Evolutionary conservation across 2,797 vertebrate genomes (phyloP).

Genomic region (Carapus acus): DNA sequence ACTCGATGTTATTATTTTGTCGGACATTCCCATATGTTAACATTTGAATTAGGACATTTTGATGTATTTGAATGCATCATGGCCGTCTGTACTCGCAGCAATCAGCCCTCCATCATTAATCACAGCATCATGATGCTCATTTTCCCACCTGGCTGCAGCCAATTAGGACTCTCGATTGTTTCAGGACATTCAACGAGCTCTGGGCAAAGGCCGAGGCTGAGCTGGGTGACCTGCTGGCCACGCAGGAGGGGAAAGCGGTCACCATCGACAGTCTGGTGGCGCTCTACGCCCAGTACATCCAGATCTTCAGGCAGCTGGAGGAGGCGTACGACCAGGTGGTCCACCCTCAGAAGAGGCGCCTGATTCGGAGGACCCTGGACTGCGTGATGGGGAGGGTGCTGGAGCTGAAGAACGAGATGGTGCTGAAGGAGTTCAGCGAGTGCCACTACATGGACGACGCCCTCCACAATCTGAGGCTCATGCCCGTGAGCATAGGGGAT

Average conservation of each 20-base stretch:
- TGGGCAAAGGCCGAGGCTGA: constrained; percentile 73
- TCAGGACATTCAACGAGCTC: constrained; percentile 73
- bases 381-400: constrained; percentile 77
- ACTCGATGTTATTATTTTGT: no score
- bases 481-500: constrained; percentile 78
- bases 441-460: constrained; percentile 80
- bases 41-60: no score
- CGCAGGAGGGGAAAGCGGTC: constrained; percentile 68
- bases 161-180: constrained; percentile 6
- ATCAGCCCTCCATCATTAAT: no score
- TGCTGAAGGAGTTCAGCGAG: constrained; percentile 78
- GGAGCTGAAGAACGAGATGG: constrained; percentile 84
- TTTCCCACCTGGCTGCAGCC: neutral
- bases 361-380: constrained; percentile 72
- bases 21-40: no score
- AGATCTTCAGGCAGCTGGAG: constrained; percentile 75
- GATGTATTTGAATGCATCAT: neutral
- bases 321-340: constrained; percentile 73
- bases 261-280: constrained; percentile 72
- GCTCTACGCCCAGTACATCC: constrained; percentile 76
- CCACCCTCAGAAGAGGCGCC: constrained; percentile 81
- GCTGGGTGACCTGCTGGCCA: constrained; percentile 67
- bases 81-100: no score
- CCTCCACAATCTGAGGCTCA: constrained; percentile 77
- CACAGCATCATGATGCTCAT: no score